A percentile compares a stretch with the other conserved stretches of the same genome.
These are phyloP conservation scores for Chaetops frenatus DNA, from an alignment of 2,113 vertebrate genomes.

Conservation along the genomic window DNA sequence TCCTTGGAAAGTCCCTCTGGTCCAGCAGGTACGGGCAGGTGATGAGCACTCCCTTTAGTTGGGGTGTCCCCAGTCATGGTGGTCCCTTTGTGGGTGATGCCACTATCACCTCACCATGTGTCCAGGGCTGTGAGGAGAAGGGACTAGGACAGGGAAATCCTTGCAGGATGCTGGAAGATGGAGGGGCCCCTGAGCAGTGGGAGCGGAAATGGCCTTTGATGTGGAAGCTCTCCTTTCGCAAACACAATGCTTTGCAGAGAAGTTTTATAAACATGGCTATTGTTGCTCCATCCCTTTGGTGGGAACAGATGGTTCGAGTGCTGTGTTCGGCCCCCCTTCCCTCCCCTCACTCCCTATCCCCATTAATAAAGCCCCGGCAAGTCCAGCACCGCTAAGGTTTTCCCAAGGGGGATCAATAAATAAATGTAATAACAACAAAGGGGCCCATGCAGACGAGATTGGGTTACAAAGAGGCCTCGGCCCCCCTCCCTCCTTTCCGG, in stretches of 20 bases:
- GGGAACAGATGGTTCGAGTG: slow-evolving; percentile 30
- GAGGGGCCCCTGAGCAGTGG: not conserved
- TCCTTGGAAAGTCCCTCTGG: not conserved
- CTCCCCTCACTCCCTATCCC: not conserved
- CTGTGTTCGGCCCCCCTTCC: not conserved
- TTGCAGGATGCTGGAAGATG: not conserved
- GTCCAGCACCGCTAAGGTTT: not conserved
- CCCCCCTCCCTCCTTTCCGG: slow-evolving; percentile 28
- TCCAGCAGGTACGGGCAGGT: not conserved
- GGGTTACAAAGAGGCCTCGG: slow-evolving; percentile 45
- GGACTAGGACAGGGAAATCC: not conserved
- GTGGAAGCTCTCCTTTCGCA: slow-evolving; percentile 16
- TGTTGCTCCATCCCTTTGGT: slow-evolving; percentile 41
- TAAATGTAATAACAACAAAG: slow-evolving; percentile 61
- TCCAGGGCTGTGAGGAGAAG: not conserved
- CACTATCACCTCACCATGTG: not conserved
- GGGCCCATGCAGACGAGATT: slow-evolving; percentile 53
- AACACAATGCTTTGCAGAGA: slow-evolving; percentile 41
- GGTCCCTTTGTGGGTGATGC: not conserved
- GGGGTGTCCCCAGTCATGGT: not conserved
- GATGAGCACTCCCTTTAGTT: rapidly evolving
- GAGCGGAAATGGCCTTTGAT: slow-evolving; percentile 44
- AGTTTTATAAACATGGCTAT: slow-evolving; percentile 59
- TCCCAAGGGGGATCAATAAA: slow-evolving; percentile 56
- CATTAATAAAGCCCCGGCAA: slow-evolving; percentile 22